These are phyloP conservation scores for Anisognathus igniventris DNA, from an alignment of 2,797 vertebrate genomes.

Conservation along the genomic window DNA sequence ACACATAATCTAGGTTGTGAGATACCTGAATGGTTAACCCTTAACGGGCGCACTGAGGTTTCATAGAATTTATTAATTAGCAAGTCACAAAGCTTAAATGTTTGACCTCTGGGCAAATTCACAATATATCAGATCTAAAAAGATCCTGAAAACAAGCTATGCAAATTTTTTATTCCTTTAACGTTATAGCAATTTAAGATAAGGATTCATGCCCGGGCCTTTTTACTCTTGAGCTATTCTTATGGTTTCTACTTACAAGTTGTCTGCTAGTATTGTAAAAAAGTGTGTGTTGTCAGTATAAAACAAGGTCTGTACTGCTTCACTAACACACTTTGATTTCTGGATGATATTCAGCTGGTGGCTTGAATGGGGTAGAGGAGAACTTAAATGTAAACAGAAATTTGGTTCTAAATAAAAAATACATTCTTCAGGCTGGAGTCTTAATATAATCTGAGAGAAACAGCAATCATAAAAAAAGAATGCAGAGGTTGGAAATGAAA, in stretches of 20 bases:
- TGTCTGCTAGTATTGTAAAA: neutral
- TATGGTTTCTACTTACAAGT: neutral
- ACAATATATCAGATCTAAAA: neutral
- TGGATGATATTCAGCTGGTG: neutral
- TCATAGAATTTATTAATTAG: neutral
- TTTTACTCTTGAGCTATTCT: neutral
- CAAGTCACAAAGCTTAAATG: neutral
- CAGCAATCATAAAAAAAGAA: neutral
- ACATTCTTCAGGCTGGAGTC: neutral
- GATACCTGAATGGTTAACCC: neutral
- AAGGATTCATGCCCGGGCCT: neutral
- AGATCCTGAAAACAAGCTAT: neutral
- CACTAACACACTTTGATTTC: fast-evolving
- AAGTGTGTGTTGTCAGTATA: neutral
- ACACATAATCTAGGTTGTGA: neutral
- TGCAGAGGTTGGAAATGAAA: neutral
- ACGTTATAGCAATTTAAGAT: neutral
- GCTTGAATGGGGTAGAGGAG: neutral
- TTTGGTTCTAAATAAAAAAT: neutral
- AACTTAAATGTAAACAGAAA: neutral
- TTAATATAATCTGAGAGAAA: neutral
- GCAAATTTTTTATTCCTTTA: neutral
- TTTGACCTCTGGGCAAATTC: neutral
- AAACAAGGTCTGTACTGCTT: neutral
- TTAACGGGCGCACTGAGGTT: neutral